Evolutionary conservation across 2,113 vertebrate genomes (phyloP), one percentile per base, ranked within the genome.

Genomic region (Rhinopomastus cyanomelas): DNA sequence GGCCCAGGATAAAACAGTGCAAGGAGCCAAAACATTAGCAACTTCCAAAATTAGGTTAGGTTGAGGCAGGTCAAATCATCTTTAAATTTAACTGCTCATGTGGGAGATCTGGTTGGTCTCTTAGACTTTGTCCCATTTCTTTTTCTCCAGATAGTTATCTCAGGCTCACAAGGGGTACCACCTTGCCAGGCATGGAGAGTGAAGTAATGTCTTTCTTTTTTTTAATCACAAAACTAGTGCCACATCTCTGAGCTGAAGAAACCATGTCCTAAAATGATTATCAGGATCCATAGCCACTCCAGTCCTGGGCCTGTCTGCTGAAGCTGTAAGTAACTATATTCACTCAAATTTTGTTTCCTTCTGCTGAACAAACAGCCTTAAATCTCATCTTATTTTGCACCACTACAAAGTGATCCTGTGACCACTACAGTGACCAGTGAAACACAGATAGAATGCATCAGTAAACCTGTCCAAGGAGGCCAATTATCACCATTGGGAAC

Each of bases 1-100:
- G 27, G 71, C 52, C 66, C 16, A 74, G 29, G 39, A 64, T 32
- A 90, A 93, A 96, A 59, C 64, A 95, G 69, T 42, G 88, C 30
- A 59, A 94, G 39, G 51, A 92, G 62, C 17, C 32, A 73, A 29
- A 61, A 71, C 26, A 62, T 87, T 60, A 90, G 83, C 65, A 94
- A 88, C 65, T 44, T 91, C 66, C 60, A 91, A 95, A 96, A 91
- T 87, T 62, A 90, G 66, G 9, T 37, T 85, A 81, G 5, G 64
- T 37, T 85, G 74, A 62, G 51, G 44, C 36, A 78, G 66, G 49
- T 69, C 75, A 92, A 64, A 87, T 57, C 32, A 57, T 85, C 57
- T 65, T 32, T 48, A 46, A 76, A 73, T 79, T 51, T 57, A 91
- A 77, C 26, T 34, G n/a, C 22, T 75, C 3, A 2, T 81, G 74